Evolutionary conservation across 2,113 vertebrate genomes (phyloP).

Genomic region (Spermophilus dauricus): DNA sequence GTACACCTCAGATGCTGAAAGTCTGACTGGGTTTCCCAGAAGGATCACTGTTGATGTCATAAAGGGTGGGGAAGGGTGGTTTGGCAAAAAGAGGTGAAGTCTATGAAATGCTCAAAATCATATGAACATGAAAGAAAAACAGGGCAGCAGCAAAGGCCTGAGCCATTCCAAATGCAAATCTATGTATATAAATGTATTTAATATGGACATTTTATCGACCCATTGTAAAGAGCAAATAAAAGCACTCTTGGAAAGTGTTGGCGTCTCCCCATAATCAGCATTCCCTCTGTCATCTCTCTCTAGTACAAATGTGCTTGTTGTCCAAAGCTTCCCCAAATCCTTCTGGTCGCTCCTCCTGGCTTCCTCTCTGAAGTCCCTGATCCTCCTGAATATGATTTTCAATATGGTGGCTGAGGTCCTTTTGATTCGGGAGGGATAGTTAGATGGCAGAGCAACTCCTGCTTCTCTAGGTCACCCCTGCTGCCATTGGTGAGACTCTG

Average conservation of each 20-base stretch:
- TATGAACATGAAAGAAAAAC: constrained; percentile 13
- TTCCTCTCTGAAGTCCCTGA: background rate
- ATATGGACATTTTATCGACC: background rate
- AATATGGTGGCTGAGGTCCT: background rate
- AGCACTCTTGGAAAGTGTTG: background rate
- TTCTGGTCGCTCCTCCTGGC: background rate
- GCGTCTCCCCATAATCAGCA: background rate
- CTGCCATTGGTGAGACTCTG: background rate
- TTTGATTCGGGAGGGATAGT: background rate
- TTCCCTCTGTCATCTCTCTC: background rate
- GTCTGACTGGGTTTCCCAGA: background rate
- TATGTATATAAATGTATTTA: background rate
- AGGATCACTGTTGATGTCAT: background rate
- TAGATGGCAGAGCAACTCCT: background rate
- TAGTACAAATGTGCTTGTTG: background rate
- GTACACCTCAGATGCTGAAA: background rate
- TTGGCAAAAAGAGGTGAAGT: background rate
- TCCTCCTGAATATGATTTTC: background rate
- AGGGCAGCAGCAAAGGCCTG: background rate
- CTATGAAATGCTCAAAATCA: background rate
- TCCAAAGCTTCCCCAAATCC: background rate
- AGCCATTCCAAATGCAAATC: background rate
- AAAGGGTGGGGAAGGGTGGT: background rate
- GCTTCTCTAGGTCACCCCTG: background rate
- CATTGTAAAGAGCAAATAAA: background rate